A percentile compares a stretch with the other conserved stretches of the same genome.
Conservation (phyloP, 2,888 invertebrate species). For the Tryphoninae sp. region DNA sequence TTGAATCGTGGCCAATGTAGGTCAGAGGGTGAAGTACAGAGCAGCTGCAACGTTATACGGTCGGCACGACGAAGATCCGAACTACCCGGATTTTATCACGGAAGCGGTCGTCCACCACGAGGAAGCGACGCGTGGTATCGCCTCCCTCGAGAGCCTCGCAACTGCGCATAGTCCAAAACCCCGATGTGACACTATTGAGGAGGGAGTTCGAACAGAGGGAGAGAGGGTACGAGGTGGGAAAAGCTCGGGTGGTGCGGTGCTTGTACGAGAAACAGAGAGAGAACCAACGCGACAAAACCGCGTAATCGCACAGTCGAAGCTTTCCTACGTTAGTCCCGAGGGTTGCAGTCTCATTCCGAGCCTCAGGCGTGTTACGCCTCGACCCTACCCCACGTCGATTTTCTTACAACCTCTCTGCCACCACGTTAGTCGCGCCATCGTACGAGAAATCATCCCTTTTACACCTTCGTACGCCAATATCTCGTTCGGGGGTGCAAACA, state of each 20-base stretch:
- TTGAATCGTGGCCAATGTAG: slow-evolving; percentile 55
- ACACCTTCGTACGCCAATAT: too few relatives aligned
- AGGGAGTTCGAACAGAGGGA: slow-evolving; percentile 31
- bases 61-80: slow-evolving; percentile 40
- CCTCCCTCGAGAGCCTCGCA: slow-evolving; percentile 56
- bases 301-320: slow-evolving; percentile 18
- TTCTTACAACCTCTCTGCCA: background rate
- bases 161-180: slow-evolving; percentile 58
- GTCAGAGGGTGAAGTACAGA: slow-evolving; percentile 54
- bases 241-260: background rate
- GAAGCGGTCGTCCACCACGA: slow-evolving; percentile 61
- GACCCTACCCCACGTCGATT: background rate
- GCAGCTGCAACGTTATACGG: slow-evolving; percentile 21
- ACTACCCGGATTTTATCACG: slow-evolving; percentile 60
- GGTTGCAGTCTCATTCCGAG: slow-evolving; percentile 57
- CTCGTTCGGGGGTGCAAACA: too few relatives aligned
- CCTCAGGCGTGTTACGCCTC: slow-evolving; percentile 11
- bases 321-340: slow-evolving; percentile 31
- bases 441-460: background rate
- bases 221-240: slow-evolving; percentile 22
- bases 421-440: background rate
- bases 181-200: slow-evolving; percentile 32
- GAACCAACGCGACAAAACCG: slow-evolving; percentile 20
- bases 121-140: slow-evolving; percentile 61
- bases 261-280: background rate